Evolutionary conservation across 2,888 invertebrate genomes (phyloP), one percentile per base, ranked within the genome.

Genomic region (Oasisia sp.): DNA sequence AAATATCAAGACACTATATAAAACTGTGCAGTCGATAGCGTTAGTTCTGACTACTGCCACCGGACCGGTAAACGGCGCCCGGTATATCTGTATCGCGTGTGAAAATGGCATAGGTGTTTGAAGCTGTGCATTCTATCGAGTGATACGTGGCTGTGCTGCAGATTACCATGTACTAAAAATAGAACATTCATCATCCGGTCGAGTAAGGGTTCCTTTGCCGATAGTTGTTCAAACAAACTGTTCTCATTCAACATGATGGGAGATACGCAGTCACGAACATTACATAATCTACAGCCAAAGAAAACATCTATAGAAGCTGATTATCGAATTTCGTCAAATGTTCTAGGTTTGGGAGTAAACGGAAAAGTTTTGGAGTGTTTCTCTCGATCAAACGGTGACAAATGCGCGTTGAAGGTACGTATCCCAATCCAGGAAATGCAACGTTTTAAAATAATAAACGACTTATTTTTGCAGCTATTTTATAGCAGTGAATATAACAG

Each of bases 281-380:
- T 56, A 32, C 44, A 91, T 14, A 91, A 91, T 50, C 92, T 93
- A 44, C 93, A 93, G 92, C 95, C 95, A 8, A 99, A 98, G 97
- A 97, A 97, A 95, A 97, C 98, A 92, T 98, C 98, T 91, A 98
- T 99, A 94, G 98, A 98, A 91, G 98, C 98, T 93, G 99, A 99
- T 97, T 99, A 98, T 96, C 98, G 98, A 96, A 98, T 99, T 95
- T 98, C 98, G 74, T 98, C 98, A 95, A 98, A 98, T 93, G 99
- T 99, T 90, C 97, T 99, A 93, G 99, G 99, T 91, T 97, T 99
- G 93, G 99, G 99, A 19, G 99, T 99, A 94, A 99, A 99, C 97
- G 99, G 99, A 93, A 99, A 99, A 97, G 99, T 99, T 92, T 98
- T 99, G 32, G 98, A 99, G 97, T 99, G 99, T 97, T 98, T 97